phyloP scores from a whole-genome alignment of 2,888 invertebrate species.

The Lissonota sp. region DNA sequence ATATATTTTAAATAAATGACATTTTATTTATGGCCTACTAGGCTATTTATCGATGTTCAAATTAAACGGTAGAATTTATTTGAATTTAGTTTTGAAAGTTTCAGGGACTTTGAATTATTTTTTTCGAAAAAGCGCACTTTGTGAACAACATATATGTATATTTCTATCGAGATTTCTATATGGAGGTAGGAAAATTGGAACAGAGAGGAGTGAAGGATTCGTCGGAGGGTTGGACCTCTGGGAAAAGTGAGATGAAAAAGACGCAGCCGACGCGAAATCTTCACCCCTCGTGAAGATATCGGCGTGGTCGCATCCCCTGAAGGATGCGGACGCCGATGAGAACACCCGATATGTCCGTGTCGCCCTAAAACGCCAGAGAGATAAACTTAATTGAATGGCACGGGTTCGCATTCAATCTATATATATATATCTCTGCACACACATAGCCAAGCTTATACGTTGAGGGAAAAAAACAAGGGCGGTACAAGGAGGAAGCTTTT shows the following conservation, averaged over 20 bases:
- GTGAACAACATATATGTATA: too few relatives aligned
- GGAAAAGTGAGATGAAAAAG: too few relatives aligned
- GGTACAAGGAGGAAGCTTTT: neutral
- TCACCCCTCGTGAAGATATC: slow-evolving; percentile 26
- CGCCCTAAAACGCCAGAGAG: slow-evolving; percentile 70
- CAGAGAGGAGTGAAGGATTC: slow-evolving; percentile 36
- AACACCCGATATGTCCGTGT: slow-evolving; percentile 68
- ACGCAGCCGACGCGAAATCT: slow-evolving; percentile 41
- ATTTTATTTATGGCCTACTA: too few relatives aligned
- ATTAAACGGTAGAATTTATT: too few relatives aligned
- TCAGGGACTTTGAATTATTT: too few relatives aligned
- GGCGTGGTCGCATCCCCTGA: neutral
- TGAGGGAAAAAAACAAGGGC: slow-evolving; percentile 15
- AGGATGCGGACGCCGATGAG: slow-evolving; percentile 58
- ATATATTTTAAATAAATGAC: too few relatives aligned
- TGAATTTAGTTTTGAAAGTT: too few relatives aligned
- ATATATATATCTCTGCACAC: slow-evolving; percentile 7
- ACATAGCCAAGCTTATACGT: neutral
- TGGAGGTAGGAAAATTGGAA: slow-evolving; percentile 12
- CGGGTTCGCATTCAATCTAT: slow-evolving; percentile 50
- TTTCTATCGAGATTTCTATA: too few relatives aligned
- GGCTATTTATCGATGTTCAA: too few relatives aligned
- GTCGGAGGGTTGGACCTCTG: neutral
- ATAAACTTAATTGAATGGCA: slow-evolving; percentile 81
- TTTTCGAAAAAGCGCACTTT: too few relatives aligned